Evolutionary conservation across 2,113 vertebrate species (phyloP).

Genomic region (Charina bottae): DNA sequence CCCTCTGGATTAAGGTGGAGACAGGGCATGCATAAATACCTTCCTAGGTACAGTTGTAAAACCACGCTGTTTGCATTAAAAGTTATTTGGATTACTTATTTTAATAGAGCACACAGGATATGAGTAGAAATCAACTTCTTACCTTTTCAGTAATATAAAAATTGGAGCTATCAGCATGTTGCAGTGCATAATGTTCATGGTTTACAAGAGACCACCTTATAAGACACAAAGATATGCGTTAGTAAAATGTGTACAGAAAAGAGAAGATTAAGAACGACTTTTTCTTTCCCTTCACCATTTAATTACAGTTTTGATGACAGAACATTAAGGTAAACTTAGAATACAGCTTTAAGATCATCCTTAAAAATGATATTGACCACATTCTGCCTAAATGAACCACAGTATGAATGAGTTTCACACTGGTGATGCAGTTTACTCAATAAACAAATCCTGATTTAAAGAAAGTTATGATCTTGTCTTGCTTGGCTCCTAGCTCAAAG

Average conservation of each 20-base stretch:
- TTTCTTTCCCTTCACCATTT: background rate
- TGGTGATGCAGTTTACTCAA: background rate
- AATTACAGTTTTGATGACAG: background rate
- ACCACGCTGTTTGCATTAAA: background rate
- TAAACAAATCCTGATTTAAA: background rate
- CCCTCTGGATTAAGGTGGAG: background rate
- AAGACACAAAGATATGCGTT: slow-evolving; percentile 57
- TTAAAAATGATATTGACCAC: background rate
- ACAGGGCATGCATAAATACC: background rate
- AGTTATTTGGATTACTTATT: background rate
- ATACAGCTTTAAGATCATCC: background rate
- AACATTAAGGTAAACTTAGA: background rate
- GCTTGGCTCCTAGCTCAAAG: background rate
- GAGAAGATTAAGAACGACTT: background rate
- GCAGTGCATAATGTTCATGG: slow-evolving; percentile 91
- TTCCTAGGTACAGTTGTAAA: slow-evolving; percentile 21
- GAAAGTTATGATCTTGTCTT: background rate
- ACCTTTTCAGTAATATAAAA: slow-evolving; percentile 99
- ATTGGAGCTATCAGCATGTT: slow-evolving; percentile 91
- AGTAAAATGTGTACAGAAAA: slow-evolving; percentile 20
- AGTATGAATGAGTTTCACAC: background rate
- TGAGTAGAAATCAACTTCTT: slow-evolving; percentile 35
- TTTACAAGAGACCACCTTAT: slow-evolving; percentile 91
- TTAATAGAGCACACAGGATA: background rate
- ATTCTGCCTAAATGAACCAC: background rate